Evolutionary conservation across 2,888 invertebrate species (phyloP).

Genomic region (Chloroclysta siterata): DNA sequence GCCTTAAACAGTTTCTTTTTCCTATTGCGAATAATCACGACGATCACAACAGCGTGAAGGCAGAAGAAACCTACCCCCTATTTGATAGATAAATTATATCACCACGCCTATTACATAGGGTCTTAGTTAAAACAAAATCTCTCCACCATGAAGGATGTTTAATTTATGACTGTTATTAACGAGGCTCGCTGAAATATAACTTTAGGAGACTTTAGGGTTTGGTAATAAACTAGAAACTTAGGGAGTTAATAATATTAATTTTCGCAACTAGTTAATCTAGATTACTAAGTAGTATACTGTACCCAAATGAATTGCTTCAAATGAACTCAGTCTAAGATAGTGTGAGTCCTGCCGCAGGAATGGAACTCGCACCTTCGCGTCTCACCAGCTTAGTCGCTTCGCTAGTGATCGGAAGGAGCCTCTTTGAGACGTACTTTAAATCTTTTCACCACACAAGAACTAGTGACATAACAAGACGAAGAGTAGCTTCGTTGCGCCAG

Average conservation of each 20-base stretch:
- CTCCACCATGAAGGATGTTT: neutral
- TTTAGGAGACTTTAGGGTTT: neutral
- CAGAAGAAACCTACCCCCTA: neutral
- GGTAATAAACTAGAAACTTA: neutral
- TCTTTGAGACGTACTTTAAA: too few species aligned
- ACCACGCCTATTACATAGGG: neutral
- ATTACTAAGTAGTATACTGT: neutral
- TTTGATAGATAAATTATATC: neutral
- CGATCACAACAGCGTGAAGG: too few species aligned
- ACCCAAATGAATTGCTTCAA: neutral
- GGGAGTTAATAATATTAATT: neutral
- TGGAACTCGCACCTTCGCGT: too few species aligned
- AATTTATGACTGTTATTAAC: neutral
- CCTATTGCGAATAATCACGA: too few species aligned
- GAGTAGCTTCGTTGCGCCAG: too few species aligned
- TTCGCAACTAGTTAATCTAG: neutral
- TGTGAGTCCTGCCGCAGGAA: too few species aligned
- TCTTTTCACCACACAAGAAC: too few species aligned
- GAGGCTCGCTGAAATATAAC: neutral
- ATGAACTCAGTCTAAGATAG: too few species aligned
- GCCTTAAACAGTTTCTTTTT: too few species aligned
- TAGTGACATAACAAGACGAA: too few species aligned
- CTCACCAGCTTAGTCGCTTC: too few species aligned
- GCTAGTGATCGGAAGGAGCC: too few species aligned
- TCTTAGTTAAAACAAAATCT: constrained; percentile 1